Evolutionary conservation across 2,113 vertebrate species (phyloP), one percentile per base, ranked within the genome.

Genomic region (Merops nubicus): DNA sequence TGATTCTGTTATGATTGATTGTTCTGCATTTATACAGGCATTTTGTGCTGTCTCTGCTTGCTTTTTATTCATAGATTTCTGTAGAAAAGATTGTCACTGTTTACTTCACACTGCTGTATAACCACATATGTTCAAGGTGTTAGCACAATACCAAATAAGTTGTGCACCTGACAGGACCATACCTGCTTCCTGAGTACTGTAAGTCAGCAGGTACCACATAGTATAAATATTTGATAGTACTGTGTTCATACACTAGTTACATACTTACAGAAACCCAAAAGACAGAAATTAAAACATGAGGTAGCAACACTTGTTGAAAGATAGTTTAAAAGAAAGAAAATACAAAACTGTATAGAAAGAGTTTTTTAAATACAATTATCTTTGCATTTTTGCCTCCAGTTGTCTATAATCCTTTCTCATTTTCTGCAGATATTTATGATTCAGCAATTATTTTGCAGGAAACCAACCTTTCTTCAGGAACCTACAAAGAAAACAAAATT

Each of bases 351-450:
- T 64, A 89, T 6, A 26, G 20, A 77, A 83, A 28, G 25, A 76
- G 12, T 1, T 64, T 29, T 42, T 90, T 69, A 19, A 48, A 15
- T 13, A 65, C 7, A 77, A 57, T 9, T 62, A 6, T 18, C 16
- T 48, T 42, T 36, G 18, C 11, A 42, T 54, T 94, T 92, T 88
- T 92, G 26, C 72, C 42, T 94, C 83, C 54, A 42, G 78, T 88
- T 93, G 64, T 87, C 76, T 93, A 79, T 26, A 77, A 68, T 56
- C 5, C 9, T 34, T 28, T 83, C 85, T 64, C 21, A 56, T 72
- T 95, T 96, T 65, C 63, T 96, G 28, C 51, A 74, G 69, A 18
- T 92, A 90, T 22, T 79, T 84, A 47, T 40, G 36, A 89, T 97
- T 85, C 72, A 87, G 53, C 33, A 88, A 85, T 60, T 89, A 95